Evolutionary conservation across 2,113 vertebrate species (phyloP).

Genomic region (Haemorhous mexicanus): DNA sequence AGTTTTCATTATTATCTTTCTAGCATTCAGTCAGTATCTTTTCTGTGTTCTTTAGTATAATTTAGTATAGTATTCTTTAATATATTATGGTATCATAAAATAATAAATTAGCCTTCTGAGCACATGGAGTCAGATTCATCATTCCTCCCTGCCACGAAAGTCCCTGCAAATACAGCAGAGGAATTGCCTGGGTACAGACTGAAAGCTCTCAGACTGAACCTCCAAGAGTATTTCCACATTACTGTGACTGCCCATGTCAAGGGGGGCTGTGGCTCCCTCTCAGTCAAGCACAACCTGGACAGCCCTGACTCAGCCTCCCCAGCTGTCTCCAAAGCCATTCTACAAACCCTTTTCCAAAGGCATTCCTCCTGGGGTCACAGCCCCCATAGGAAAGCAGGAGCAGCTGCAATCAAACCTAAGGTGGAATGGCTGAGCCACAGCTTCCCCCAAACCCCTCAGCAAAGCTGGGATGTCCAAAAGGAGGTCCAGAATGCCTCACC

Average conservation of each 20-base stretch:
- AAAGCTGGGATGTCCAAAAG: neutral
- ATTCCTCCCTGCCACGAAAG: no score
- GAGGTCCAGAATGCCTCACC: neutral
- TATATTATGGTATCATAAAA: no score
- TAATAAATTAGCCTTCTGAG: no score
- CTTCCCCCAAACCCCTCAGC: neutral
- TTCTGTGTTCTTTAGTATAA: no score
- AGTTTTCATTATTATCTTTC: no score
- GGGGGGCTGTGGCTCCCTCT: neutral
- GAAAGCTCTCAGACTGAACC: neutral
- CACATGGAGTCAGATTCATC: no score
- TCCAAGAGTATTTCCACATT: neutral
- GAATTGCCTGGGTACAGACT: no score
- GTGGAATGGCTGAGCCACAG: neutral
- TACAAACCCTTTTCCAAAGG: neutral
- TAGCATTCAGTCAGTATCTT: no score
- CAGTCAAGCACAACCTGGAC: rapidly evolving
- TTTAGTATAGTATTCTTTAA: no score
- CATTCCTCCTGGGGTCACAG: neutral
- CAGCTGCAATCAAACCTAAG: neutral
- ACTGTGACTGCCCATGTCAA: neutral
- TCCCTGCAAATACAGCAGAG: neutral
- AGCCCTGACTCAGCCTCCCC: neutral
- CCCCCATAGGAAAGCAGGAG: neutral
- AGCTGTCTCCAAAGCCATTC: neutral